Conservation (phyloP, 1,140 invertebrate genomes). For the Aphaenogaster rudis region DNA sequence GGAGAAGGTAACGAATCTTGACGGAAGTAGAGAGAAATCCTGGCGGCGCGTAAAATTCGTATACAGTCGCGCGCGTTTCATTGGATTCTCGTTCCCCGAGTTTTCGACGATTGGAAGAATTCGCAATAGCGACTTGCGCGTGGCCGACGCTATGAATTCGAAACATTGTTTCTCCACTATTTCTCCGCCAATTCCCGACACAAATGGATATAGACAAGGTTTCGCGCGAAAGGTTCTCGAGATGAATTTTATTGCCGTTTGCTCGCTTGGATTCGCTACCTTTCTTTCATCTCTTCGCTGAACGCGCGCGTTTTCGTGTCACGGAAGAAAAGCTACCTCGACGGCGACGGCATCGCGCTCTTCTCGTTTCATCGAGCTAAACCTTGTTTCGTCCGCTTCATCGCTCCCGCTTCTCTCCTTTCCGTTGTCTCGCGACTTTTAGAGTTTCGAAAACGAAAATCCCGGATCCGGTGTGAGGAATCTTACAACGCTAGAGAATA, state of each 20-base stretch:
- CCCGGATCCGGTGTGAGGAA: background rate
- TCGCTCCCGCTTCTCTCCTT: slow-evolving; percentile 19
- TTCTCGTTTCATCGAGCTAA: slow-evolving; percentile 22
- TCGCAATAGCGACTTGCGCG: slow-evolving; percentile 17
- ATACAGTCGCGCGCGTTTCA: background rate
- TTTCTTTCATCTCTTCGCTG: background rate
- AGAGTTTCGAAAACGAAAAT: background rate
- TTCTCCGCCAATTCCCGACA: slow-evolving; percentile 19
- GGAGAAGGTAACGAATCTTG: background rate
- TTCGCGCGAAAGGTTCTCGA: slow-evolving; percentile 15
- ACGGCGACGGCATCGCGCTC: slow-evolving; percentile 1
- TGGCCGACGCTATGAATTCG: slow-evolving; percentile 10
- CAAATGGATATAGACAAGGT: slow-evolving; percentile 45
- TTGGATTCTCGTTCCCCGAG: slow-evolving; percentile 14
- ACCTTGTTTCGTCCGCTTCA: slow-evolving; percentile 47
- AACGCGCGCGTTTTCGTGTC: slow-evolving; percentile 9
- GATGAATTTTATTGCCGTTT: slow-evolving; percentile 57
- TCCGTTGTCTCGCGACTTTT: slow-evolving; percentile 6
- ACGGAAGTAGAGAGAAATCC: background rate
- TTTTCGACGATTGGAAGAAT: background rate
- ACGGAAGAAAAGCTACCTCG: slow-evolving; percentile 30
- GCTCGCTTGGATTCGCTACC: slow-evolving; percentile 32
- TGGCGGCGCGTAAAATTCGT: background rate
- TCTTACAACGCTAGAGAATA: background rate
- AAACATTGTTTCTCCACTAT: slow-evolving; percentile 37